Evolutionary conservation across 2,113 vertebrate genomes (phyloP).

Genomic region (Rhynchomys soricoides): DNA sequence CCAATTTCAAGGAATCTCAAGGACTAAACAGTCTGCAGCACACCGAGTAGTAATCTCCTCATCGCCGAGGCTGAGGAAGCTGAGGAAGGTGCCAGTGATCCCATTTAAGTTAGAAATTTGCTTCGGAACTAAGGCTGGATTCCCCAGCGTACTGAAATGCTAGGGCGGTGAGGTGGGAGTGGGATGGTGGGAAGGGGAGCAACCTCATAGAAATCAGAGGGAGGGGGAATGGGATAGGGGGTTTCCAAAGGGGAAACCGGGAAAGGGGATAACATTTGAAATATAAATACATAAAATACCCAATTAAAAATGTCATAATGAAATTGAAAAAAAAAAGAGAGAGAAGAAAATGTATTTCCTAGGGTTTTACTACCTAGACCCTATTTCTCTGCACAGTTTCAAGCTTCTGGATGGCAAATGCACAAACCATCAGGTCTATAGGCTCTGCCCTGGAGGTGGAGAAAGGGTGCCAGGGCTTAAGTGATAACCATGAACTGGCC

Average conservation of each 20-base stretch:
- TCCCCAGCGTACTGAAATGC: no score
- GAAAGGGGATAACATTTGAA: no score
- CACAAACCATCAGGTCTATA: background rate
- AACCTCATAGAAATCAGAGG: no score
- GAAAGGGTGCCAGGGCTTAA: background rate
- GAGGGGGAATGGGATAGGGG: no score
- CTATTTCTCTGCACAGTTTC: background rate
- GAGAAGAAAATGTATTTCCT: background rate
- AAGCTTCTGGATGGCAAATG: background rate
- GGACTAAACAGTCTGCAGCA: background rate
- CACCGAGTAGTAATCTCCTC: background rate
- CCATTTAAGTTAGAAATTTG: background rate
- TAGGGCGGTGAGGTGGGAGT: no score
- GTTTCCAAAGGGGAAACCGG: no score
- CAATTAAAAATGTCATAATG: no score
- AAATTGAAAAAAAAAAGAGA: no score
- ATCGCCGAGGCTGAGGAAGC: background rate
- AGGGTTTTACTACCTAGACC: background rate
- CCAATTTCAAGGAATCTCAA: background rate
- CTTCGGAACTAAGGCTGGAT: background rate
- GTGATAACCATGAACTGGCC: background rate
- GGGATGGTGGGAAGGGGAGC: no score
- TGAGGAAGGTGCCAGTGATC: background rate
- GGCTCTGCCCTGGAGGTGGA: background rate
- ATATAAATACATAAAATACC: no score